Evolutionary conservation across 2,797 vertebrate species (phyloP).

Genomic region (Dermochelys coriacea): DNA sequence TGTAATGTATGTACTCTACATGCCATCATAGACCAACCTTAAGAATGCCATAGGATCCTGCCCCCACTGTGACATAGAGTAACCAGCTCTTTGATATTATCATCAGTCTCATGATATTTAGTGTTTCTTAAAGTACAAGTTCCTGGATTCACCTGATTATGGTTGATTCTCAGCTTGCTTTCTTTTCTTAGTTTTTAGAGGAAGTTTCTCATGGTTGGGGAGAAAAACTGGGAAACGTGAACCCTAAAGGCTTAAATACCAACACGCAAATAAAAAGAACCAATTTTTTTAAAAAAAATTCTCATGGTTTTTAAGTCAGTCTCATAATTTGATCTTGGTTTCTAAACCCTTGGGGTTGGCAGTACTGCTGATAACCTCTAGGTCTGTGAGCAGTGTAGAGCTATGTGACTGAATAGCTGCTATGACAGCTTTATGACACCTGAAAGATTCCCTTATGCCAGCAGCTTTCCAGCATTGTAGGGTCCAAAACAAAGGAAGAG

Average conservation of each 20-base stretch:
- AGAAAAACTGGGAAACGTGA: not conserved
- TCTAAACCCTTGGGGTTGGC: not conserved
- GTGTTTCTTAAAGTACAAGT: not conserved
- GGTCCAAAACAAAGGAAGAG: not conserved
- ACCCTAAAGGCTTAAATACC: not conserved
- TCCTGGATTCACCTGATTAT: not conserved
- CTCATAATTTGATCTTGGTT: not conserved
- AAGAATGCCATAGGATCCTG: not conserved
- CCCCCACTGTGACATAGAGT: not conserved
- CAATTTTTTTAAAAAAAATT: too few relatives aligned
- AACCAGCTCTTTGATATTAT: fast-evolving
- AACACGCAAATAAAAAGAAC: too few relatives aligned
- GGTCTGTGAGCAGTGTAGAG: conserved; percentile 7
- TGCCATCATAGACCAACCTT: not conserved
- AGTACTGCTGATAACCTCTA: not conserved
- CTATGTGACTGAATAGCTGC: conserved; percentile 3
- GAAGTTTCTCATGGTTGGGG: not conserved
- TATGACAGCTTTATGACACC: conserved; percentile 2
- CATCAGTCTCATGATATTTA: not conserved
- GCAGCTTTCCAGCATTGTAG: not conserved
- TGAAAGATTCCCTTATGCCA: conserved; percentile 23
- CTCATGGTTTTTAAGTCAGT: too few relatives aligned
- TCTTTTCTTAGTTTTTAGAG: not conserved
- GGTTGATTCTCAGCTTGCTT: not conserved
- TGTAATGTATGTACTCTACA: not conserved